Percentiles rank a stretch among this genome's conserved stretches.
Conservation (phyloP, 2,797 vertebrate genomes). For the Oryzias sinensis region DNA sequence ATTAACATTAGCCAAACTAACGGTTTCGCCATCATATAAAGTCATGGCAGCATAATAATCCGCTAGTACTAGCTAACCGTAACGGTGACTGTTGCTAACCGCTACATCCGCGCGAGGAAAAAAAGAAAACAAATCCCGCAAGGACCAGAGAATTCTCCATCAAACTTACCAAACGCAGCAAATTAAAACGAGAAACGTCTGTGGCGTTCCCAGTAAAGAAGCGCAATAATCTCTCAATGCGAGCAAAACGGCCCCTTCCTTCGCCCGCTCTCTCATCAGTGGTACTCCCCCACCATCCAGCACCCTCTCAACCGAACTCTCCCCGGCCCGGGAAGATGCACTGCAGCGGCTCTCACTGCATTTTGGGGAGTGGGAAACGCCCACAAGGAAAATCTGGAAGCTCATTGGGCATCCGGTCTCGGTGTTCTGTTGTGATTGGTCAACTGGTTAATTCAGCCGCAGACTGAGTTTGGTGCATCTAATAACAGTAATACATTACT, state of each 20-base stretch:
- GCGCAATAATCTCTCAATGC: conserved; percentile 22
- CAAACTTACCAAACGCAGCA: conserved; percentile 65
- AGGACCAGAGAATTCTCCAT: not conserved
- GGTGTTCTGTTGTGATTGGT: conserved; percentile 58
- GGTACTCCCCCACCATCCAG: conserved; percentile 73
- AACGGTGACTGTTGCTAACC: conserved; percentile 44
- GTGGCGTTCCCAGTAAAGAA: conserved; percentile 1
- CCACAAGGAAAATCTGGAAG: conserved; percentile 29
- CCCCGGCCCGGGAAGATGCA: conserved; percentile 46
- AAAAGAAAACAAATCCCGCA: conserved; percentile 3
- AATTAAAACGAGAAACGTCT: conserved; percentile 8
- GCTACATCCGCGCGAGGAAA: conserved; percentile 20
- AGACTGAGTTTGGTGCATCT: too few relatives aligned
- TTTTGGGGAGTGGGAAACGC: conserved; percentile 36
- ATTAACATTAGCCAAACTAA: conserved; percentile 59
- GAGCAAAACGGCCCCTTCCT: conserved; percentile 44
- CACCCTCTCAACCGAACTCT: conserved; percentile 79
- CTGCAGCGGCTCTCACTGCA: conserved; percentile 33
- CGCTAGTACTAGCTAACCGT: conserved; percentile 60
- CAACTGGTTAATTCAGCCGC: not conserved
- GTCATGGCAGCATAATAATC: conserved; percentile 72
- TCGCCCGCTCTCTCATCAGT: conserved; percentile 73
- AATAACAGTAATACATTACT: too few relatives aligned
- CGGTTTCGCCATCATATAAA: conserved; percentile 73
- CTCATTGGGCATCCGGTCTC: conserved; percentile 57